Percentiles rank a stretch among this genome's conserved stretches.
Evolutionary conservation across 2,113 vertebrate species (phyloP).

Genomic region (Vulpes ferrilata): DNA sequence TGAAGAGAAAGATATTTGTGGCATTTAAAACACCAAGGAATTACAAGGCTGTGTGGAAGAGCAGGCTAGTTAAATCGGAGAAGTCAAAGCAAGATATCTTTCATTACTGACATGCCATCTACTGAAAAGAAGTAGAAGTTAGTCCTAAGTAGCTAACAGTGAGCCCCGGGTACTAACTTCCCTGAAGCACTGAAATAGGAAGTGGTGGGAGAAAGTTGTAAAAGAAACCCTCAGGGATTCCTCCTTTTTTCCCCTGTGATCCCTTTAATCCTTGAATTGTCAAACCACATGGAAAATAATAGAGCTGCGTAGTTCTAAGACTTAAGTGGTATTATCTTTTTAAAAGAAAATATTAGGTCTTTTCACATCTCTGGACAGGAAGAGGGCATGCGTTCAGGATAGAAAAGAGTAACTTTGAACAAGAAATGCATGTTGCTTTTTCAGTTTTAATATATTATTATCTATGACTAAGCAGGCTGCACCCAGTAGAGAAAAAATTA

Average conservation of each 20-base stretch:
- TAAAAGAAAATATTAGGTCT: slow-evolving; percentile 83
- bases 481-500: slow-evolving; percentile 74
- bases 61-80: slow-evolving; percentile 74
- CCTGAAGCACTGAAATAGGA: slow-evolving; percentile 84
- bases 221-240: slow-evolving; percentile 87
- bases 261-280: slow-evolving; percentile 88
- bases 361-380: slow-evolving; percentile 79
- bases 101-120: slow-evolving; percentile 62
- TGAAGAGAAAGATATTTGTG: slow-evolving; percentile 42
- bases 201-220: slow-evolving; percentile 83
- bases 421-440: slow-evolving; percentile 75
- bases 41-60: slow-evolving; percentile 68
- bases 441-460: slow-evolving; percentile 80
- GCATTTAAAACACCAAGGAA: slow-evolving; percentile 74
- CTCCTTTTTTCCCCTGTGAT: slow-evolving; percentile 84
- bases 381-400: slow-evolving; percentile 65
- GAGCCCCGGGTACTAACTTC: slow-evolving; percentile 82
- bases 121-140: slow-evolving; percentile 85
- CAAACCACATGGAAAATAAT: slow-evolving; percentile 87
- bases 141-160: slow-evolving; percentile 82
- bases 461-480: slow-evolving; percentile 83
- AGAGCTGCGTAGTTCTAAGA: slow-evolving; percentile 83
- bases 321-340: slow-evolving; percentile 86
- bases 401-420: slow-evolving; percentile 81
- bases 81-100: slow-evolving; percentile 79